These are phyloP conservation scores for Amazona guildingii DNA, from an alignment of 2,113 vertebrate genomes.

Conservation along the genomic window DNA sequence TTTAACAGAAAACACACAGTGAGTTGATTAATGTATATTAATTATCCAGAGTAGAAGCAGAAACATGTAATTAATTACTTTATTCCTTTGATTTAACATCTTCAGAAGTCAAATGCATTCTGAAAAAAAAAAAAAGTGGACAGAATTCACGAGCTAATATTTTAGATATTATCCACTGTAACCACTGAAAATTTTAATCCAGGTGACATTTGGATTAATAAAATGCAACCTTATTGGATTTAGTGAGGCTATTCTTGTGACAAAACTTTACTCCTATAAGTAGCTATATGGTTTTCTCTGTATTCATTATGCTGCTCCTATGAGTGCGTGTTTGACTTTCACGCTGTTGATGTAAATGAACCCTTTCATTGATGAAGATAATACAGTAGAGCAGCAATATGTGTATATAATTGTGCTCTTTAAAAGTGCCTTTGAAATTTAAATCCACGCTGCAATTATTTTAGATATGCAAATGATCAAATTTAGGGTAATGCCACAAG, in stretches of 20 bases:
- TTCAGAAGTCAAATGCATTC: neutral
- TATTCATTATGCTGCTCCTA: conserved; percentile 1
- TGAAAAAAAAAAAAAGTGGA: neutral
- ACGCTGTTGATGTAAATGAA: conserved; percentile 51
- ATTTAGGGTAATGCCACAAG: neutral
- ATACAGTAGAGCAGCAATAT: conserved; percentile 17
- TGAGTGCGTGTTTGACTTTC: conserved; percentile 44
- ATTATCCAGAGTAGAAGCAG: neutral
- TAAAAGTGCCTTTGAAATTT: conserved; percentile 46
- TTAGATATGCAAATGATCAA: conserved; percentile 45
- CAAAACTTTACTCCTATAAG: neutral
- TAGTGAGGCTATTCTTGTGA: neutral
- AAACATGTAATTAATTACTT: neutral
- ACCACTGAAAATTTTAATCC: neutral
- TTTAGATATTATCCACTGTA: neutral
- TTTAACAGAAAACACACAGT: neutral
- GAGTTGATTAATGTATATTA: neutral
- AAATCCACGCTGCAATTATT: conserved; percentile 41
- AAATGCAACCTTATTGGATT: neutral
- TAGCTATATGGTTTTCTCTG: neutral
- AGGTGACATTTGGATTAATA: neutral
- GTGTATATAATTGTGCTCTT: conserved; percentile 37
- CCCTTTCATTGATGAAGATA: conserved; percentile 45
- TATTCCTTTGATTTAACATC: neutral
- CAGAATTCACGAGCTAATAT: neutral